A percentile compares a stretch with the other conserved stretches of the same genome.
These are phyloP conservation scores for Fabriciana adippe DNA, from an alignment of 2,888 invertebrate species.

Conservation along the genomic window DNA sequence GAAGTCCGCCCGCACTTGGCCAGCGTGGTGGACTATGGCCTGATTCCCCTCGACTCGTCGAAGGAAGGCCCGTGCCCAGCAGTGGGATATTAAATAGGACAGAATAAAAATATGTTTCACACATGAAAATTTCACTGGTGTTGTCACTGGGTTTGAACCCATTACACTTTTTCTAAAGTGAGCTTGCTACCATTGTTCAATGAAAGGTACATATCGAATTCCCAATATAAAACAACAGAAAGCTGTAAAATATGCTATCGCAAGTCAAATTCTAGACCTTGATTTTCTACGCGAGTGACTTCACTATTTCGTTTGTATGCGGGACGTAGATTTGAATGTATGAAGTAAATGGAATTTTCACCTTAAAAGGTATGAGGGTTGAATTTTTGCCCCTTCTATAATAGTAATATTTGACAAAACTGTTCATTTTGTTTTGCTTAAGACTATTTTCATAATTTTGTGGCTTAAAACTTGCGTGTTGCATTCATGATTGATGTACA, in stretches of 20 bases:
- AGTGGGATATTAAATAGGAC: too few species aligned
- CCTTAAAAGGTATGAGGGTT: constrained; percentile 7
- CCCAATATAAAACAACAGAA: background rate
- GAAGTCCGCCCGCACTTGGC: too few species aligned
- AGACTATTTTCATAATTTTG: background rate
- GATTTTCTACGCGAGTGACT: constrained; percentile 31
- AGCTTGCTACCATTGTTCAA: too few species aligned
- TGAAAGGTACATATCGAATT: too few species aligned
- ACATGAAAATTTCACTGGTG: too few species aligned
- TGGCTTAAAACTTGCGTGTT: background rate
- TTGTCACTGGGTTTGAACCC: too few species aligned
- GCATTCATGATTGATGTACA: too few species aligned
- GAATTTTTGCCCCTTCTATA: constrained; percentile 3
- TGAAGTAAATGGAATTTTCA: constrained; percentile 24
- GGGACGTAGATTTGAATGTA: constrained; percentile 30
- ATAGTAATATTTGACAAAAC: background rate
- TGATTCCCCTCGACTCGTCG: too few species aligned
- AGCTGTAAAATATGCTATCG: background rate
- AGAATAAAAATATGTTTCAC: too few species aligned
- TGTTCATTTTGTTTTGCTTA: background rate
- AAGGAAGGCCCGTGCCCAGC: too few species aligned
- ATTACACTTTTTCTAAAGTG: too few species aligned
- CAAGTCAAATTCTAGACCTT: constrained; percentile 19
- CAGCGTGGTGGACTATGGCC: too few species aligned
- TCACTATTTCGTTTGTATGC: constrained; percentile 31